Percentiles rank a stretch among this genome's conserved stretches.
These are phyloP conservation scores for Nannospalax galili DNA, from an alignment of 2,113 vertebrate genomes.

Conservation along the genomic window DNA sequence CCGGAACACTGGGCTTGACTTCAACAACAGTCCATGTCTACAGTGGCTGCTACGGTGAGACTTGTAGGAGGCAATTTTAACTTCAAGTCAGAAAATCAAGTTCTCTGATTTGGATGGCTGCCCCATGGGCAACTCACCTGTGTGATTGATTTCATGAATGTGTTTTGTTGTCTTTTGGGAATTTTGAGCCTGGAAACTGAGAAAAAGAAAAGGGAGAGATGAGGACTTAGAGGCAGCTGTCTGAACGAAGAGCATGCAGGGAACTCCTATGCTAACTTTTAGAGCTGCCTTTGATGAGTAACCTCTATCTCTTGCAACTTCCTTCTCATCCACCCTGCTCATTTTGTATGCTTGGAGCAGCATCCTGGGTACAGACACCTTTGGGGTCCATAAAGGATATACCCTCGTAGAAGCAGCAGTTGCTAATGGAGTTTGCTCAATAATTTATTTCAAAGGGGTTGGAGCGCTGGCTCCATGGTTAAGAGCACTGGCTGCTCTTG, in stretches of 20 bases:
- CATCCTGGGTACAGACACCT: not conserved
- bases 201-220: not conserved
- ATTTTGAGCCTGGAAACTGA: not conserved
- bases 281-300: conserved; percentile 19
- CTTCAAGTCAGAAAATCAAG: conserved; percentile 65
- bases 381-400: not conserved
- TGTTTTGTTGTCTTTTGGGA: conserved; percentile 30
- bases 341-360: not conserved
- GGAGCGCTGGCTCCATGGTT: too few species aligned
- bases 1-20: conserved; percentile 2
- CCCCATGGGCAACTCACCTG: conserved; percentile 43
- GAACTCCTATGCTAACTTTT: not conserved
- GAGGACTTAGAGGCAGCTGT: not conserved
- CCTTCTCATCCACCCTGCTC: not conserved
- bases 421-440: conserved; percentile 15
- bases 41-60: conserved; percentile 36
- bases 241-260: not conserved
- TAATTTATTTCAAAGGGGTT: not conserved
- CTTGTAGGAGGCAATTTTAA: conserved; percentile 28
- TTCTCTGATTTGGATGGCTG: conserved; percentile 58
- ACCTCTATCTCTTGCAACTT: not conserved
- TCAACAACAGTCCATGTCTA: not conserved
- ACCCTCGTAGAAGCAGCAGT: conserved; percentile 15
- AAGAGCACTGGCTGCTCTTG: too few species aligned
- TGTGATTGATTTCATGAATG: conserved; percentile 4